Percentiles rank a stretch among this genome's conserved stretches.
Evolutionary conservation across 2,888 invertebrate genomes (phyloP).

Genomic region (Geotrupes spiniger): DNA sequence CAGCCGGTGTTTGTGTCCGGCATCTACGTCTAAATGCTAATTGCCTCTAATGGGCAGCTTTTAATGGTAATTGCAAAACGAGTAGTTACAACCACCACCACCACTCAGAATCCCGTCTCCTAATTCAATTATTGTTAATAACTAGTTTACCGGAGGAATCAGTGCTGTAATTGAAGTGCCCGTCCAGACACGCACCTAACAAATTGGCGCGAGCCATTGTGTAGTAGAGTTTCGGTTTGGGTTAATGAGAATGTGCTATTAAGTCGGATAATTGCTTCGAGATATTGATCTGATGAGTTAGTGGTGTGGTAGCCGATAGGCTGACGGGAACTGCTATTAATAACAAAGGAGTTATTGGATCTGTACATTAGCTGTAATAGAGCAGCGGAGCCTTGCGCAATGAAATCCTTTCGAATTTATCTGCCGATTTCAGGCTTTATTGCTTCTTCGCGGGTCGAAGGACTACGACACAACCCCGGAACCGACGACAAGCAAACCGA

Average conservation of each 20-base stretch:
- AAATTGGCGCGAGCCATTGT: constrained; percentile 33
- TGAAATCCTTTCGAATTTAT: constrained; percentile 48
- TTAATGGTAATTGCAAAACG: constrained; percentile 42
- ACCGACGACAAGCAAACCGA: too few species aligned
- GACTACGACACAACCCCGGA: constrained; percentile 9
- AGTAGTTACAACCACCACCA: constrained; percentile 36
- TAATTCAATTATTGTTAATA: constrained; percentile 41
- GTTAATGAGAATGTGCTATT: constrained; percentile 45
- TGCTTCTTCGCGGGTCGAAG: constrained; percentile 39
- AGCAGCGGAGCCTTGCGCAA: constrained; percentile 44
- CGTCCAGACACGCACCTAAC: constrained; percentile 25
- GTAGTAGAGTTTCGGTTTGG: constrained; percentile 40
- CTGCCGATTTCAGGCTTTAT: constrained; percentile 46
- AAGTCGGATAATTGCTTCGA: constrained; percentile 44
- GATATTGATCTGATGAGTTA: constrained; percentile 46
- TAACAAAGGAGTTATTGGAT: constrained; percentile 47
- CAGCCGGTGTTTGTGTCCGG: constrained; percentile 29
- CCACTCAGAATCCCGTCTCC: constrained; percentile 30
- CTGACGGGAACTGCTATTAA: constrained; percentile 45
- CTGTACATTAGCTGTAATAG: constrained; percentile 47
- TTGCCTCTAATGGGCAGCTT: constrained; percentile 41
- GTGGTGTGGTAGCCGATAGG: constrained; percentile 42
- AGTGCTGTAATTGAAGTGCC: constrained; percentile 29
- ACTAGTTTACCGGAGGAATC: constrained; percentile 35
- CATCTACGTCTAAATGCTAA: constrained; percentile 34